Percentiles rank a stretch among this genome's conserved stretches.
Conservation (phyloP, 2,797 vertebrate species). For the Dermochelys coriacea region DNA sequence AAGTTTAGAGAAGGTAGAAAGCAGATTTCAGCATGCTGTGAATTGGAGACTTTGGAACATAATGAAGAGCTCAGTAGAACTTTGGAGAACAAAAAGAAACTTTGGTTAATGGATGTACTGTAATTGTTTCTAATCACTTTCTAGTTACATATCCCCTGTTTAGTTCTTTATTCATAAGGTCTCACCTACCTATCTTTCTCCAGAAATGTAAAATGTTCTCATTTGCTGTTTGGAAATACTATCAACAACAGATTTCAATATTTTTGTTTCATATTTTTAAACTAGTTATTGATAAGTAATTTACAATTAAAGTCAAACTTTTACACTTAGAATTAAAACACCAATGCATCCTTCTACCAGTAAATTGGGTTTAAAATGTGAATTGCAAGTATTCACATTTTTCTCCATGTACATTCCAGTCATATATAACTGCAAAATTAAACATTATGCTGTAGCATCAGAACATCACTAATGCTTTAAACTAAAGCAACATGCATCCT, state of each 20-base stretch:
- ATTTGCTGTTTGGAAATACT: neutral
- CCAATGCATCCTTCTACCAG: neutral
- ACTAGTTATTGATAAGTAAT: neutral
- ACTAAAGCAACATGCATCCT: neutral
- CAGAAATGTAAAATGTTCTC: neutral
- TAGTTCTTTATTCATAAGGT: neutral
- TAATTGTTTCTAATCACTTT: neutral
- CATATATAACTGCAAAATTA: constrained; percentile 14
- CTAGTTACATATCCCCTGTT: rapidly evolving
- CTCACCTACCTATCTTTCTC: rapidly evolving
- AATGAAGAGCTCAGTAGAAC: neutral
- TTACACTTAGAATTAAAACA: constrained; percentile 12
- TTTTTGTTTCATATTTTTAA: neutral
- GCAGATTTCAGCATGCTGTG: neutral
- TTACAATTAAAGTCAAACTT: neutral
- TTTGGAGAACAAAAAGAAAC: neutral
- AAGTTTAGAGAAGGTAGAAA: neutral
- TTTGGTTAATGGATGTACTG: neutral
- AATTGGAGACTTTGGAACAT: neutral
- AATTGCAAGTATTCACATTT: neutral
- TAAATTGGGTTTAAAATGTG: constrained; percentile 14
- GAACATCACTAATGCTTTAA: neutral
- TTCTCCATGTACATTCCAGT: neutral
- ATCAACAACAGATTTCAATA: neutral
- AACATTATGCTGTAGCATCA: neutral